Evolutionary conservation across 2,113 vertebrate genomes (phyloP), one percentile per base, ranked within the genome.

Genomic region (Pelobates fuscus): DNA sequence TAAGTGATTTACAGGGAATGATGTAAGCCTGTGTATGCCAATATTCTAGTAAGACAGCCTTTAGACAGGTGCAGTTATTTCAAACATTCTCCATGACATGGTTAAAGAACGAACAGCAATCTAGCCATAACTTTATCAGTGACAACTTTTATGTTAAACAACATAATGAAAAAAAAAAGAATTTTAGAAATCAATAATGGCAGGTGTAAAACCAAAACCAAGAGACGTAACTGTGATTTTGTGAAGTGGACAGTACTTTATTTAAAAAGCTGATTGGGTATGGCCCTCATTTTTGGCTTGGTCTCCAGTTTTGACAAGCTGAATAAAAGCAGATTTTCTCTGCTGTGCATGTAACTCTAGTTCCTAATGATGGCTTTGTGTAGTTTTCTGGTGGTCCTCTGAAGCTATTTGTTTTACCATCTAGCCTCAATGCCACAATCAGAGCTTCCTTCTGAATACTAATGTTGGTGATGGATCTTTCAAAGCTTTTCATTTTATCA

Each of bases 211-310:
- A 73, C 11, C 5, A 8, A 64, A 17, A 43, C 18, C 2, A 15
- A 74, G 65, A 43, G 4, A 59, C 60, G 59, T 25, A 5, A 8
- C 20, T 59, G 44, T 1, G 6, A 65, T 78, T 71, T 77, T 49
- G 24, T 63, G 20, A 79, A 81, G 64, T 20, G 78, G 66, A 21
- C 18, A 1, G 11, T 8, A 30, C 77, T 79, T 26, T 61, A 71
- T 26, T 80, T 78, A 79, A 74, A 58, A 0, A 77, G 27, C 54
- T 77, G 32, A 72, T 83, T 70, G 81, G 60, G 79, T 85, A 78
- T 43, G 18, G 44, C 66, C 66, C 62, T 43, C 65, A 8, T 64
- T 15, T 59, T 64, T 70, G 2, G 21, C 46, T 0, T 17, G 70
- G 71, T 11, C 14, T 72, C 75, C 66, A 37, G 60, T 80, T 79